Evolutionary conservation across 2,113 vertebrate species (phyloP).

Genomic region (Xiphophorus maculatus): DNA sequence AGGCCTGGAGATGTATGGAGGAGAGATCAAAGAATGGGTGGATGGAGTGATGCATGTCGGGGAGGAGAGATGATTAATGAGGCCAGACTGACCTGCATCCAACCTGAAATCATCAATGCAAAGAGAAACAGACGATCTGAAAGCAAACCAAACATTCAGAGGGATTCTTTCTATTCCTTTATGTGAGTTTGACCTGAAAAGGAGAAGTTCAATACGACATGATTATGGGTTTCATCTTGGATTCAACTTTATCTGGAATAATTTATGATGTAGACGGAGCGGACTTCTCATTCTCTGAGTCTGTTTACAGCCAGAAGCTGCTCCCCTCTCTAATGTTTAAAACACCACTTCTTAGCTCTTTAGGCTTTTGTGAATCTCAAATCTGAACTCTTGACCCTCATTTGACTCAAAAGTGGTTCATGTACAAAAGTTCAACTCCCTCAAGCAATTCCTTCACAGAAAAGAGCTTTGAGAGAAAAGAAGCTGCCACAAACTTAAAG

Average conservation of each 20-base stretch:
- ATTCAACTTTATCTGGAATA: constrained; percentile 13
- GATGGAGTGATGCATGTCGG: constrained; percentile 29
- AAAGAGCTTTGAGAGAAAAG: not conserved
- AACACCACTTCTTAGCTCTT: not conserved
- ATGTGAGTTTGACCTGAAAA: not conserved
- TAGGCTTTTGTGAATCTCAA: constrained; percentile 1
- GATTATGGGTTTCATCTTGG: not conserved
- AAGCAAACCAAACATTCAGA: not conserved
- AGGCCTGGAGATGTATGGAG: constrained; percentile 7
- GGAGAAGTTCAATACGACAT: not conserved
- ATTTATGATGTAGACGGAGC: not conserved
- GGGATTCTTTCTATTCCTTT: constrained; percentile 18
- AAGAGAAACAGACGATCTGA: constrained; percentile 41
- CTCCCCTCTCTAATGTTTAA: not conserved
- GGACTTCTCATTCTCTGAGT: not conserved
- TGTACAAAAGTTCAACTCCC: not conserved
- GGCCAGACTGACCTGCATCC: constrained; percentile 45
- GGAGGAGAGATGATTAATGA: constrained; percentile 53
- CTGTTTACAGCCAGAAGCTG: constrained; percentile 1
- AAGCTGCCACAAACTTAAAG: not conserved
- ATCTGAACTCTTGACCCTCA: constrained; percentile 14
- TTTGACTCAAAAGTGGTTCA: not conserved
- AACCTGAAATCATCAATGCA: constrained; percentile 26
- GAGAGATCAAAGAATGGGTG: constrained; percentile 40
- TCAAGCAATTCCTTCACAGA: constrained; percentile 4